Evolutionary conservation across 2,888 invertebrate species (phyloP), one percentile per base, ranked within the genome.

Genomic region (Himalopsyche anomala): DNA sequence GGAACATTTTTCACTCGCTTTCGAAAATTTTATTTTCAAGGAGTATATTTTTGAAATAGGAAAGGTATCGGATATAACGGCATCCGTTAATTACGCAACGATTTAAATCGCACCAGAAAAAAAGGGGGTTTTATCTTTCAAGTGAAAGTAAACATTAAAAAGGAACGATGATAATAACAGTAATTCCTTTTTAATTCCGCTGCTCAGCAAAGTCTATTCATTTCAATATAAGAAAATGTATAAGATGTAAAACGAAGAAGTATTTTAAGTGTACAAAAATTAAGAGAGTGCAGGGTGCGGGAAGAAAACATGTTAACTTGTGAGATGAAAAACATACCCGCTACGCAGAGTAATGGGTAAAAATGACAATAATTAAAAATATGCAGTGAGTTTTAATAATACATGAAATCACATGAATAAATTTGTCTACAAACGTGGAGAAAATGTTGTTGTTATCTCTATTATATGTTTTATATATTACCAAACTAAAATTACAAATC

Each of bases 81-180:
- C 62, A 19, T 62, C 62, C 62, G 62, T 62, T 62, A 62, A 62
- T 62, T 62, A 62, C 19, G 62, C 62, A 62, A 62, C 62, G 62
- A 19, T 62, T 62, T 62, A 62, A 19, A 5, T 62, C 19, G 8
- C 19, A 28, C 62, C 62, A 4, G 19, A 62, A 62, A 28, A 62
- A 62, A 62, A 62, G 8, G 11, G 19, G 62, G 28, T 62, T 62
- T 62, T 62, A 62, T 62, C 62, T 62, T 28, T 62, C 19, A 28
- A 62, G 19, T 9, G 28, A 19, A 62, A 62, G 62, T 62, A 62
- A 62, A 62, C 62, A 62, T 62, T 62, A 62, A 62, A 62, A 28
- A 19, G 62, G 4, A 28, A 19, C 62, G 62, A 62, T 62, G 62
- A 62, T 62, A 56, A 56, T 56, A 56, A 62, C 28, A 62, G 4